Base-by-base conservation (phyloP, 2,113 vertebrate genomes). In the Alligator mississippiensis region DNA sequence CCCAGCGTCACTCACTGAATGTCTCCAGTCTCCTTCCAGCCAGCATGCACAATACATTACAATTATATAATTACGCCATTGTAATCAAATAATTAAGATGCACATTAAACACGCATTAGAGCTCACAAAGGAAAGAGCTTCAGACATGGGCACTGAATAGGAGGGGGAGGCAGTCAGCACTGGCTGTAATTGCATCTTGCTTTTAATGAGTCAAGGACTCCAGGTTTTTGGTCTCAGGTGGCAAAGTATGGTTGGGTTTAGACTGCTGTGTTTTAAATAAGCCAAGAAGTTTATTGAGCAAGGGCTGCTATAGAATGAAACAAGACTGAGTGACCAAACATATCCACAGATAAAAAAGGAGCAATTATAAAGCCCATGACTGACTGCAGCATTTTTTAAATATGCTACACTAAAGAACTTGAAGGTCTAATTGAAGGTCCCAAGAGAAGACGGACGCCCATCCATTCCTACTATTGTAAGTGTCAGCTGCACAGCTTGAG, bases 81-180 rank as follows among this genome's bases (percentile, higher is more conserved):
- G 98, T 98, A 98, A 98, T 98, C 97, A 98, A 98, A 98, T 98
- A 98, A 98, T 98, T 98, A 98, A 98, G 97, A 97, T 98, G 97
- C 97, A 96, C 97, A 98, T 98, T 98, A 98, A 98, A 98, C 97
- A 98, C 55, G 74, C 98, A 98, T 98, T 98, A 98, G 95, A 96
- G 97, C 96, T 97, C 97, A 97, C 95, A 95, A 97, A 96, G 90
- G 96, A 97, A 93, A 96, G 95, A 97, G 93, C 96, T 94, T 91
- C 85, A 98, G 96, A 94, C 92, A 94, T 3, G 90, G 93, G 95
- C 92, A 91, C 2, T 18, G 80, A 97, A 93, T 68, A 91, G 85
- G 77, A 97, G 82, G 82, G 93, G 12, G 91, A 96, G 92, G 84
- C 82, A 97, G 94, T 87, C 90, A 87, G 83, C 47, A 88, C 57